Evolutionary conservation across 53 echinoderm and acorn worm genomes (phyloP), one percentile per base, ranked within the genome.

Genomic region (Holothuria scabra): DNA sequence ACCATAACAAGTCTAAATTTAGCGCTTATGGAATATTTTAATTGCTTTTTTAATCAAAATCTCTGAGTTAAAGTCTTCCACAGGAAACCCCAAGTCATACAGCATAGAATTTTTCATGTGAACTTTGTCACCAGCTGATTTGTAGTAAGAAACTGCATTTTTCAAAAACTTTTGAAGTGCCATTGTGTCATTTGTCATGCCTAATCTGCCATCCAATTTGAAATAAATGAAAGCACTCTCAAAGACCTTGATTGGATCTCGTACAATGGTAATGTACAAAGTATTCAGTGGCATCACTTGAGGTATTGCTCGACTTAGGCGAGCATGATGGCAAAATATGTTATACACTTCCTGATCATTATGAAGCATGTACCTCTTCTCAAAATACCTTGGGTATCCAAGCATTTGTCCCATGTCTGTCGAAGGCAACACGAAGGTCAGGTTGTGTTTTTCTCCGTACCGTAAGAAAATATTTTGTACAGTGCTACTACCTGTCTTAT

Each of bases 201-300:
- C 89, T 35, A 92, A 76, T 34, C 99, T 59, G 67, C 85, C 76
- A 38, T 90, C 99, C 34, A 99, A 93, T 64, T 94, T 94, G 82
- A 99, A 99, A 60, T 95, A 99, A 59, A 92, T 99, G 83, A 99
- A 99, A 26, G 99, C 92, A 55, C 99, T 99, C 86, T 99, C 99
- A 75, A 99, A 99, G 30, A 99, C 99, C 31, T 82, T 85, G 30
- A 99, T 94, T 0, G 99, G 99, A 79, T 99, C 99, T 0, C 99
- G 86, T 5, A 99, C 67, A 52, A 99, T 99, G 25, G 92, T 99
- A 83, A 99, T 90, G 84, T 92, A 99, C 46, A 93, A 28, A 5
- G 94, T 56, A 57, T 99, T 93, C 9, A 87, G 85, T 1, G 99
- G 99, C 99, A 99, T 99, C 9, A 99, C 85, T 56, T 92, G 91